Base-by-base conservation (phyloP, 1,140 invertebrate genomes). In the Aphelenchoides avenae region DNA sequence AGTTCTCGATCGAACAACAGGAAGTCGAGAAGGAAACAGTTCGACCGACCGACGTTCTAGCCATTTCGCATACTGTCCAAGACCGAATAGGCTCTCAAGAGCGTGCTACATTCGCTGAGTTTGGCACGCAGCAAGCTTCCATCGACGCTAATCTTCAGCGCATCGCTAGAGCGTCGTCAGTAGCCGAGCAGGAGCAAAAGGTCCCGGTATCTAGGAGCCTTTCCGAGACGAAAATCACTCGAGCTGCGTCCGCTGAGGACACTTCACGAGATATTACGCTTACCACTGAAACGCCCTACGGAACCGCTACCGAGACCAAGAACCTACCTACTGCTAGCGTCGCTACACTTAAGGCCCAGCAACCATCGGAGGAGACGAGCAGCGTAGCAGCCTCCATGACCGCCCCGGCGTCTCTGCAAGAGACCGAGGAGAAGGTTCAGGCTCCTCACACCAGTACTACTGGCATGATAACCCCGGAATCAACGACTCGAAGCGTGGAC, bases 171-270 rank as follows among this genome's bases (percentile, higher is more conserved):
- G 39, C 18, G 3, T 18, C 20, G 3, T 18, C 7, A 22, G 39
- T 7, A 7, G 39, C 39, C 27, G 39, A 3, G 3, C 39, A 41
- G 39, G 18, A 4, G 3, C 3, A 41, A 4, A 7, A 41, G 7
- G 39, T 41, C 18, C 7, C 39, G 4, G 7, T 41, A 22, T 18
- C n/a, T n/a, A n/a, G n/a, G n/a, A n/a, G n/a, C n/a, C n/a, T n/a
- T n/a, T n/a, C n/a, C 3, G 20, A 3, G 26, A 41, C 39, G 7
- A 7, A 3, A 41, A 41, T 7, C 39, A 24, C 39, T 41, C 18
- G 39, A 41, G 39, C 20, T 41, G 39, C 27, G 39, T 41, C 39
- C 4, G 39, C 7, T 41, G 39, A 41, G 39, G 39, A n/a, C n/a
- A n/a, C n/a, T n/a, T n/a, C n/a, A n/a, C n/a, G n/a, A n/a, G n/a